Evolutionary conservation across 2,888 invertebrate species (phyloP), one percentile per base, ranked within the genome.

Genomic region (Caenorhabditis macrosperma): DNA sequence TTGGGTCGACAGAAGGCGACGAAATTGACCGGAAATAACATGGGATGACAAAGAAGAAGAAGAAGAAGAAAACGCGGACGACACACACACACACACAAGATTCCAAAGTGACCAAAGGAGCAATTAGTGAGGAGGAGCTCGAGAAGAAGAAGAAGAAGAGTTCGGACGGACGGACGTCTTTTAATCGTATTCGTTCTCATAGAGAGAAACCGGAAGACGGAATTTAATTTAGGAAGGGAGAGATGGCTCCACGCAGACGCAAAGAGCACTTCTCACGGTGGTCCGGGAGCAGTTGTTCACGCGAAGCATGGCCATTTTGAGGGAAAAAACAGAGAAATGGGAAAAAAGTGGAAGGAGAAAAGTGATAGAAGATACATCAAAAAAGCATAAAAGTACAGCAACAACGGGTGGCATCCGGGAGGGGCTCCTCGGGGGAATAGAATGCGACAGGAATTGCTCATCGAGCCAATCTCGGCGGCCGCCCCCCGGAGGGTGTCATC

Each of bases 1-100:
- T 38, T 38, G 38, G 15, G 15, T n/a, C 38, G 3, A 9, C 2
- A 5, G 38, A 57, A 57, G 72, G 28, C 46, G 72, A 61, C 72
- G 72, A 63, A 72, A 72, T 64, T 55, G 64, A 72, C 72, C 72
- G 72, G 64, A 74, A 74, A 75, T 67, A 75, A 72, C 71, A 68
- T 68, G 61, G 60, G 63, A 26, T 50, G 75, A 75, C 66, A 67
- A 76, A 54, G 44, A 22, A 61, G 50, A 69, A 69, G 46, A 69
- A n/a, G n/a, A n/a, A n/a, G n/a, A n/a, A n/a, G n/a, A n/a, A n/a
- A n/a, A n/a, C n/a, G n/a, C 12, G 59, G 54, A 26, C 64, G 38
- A n/a, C n/a, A 44, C 38, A n/a, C n/a, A n/a, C n/a, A n/a, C n/a
- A n/a, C n/a, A n/a, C n/a, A n/a, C n/a, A n/a, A 41, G 66, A 66